Evolutionary conservation across 2,797 vertebrate genomes (phyloP).

Genomic region (Psittacula echo): DNA sequence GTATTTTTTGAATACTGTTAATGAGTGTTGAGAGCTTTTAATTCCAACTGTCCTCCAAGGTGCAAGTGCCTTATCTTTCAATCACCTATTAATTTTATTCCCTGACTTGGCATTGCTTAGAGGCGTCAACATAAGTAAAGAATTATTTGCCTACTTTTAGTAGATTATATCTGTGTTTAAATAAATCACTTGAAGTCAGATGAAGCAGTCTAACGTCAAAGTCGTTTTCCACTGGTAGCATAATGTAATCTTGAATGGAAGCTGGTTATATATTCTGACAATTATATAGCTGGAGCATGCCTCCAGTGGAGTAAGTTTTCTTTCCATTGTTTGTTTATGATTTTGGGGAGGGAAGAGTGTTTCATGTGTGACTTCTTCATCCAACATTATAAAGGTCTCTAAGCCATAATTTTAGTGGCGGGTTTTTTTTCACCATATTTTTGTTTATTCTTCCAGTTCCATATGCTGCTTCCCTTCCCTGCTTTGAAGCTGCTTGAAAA

Average conservation of each 20-base stretch:
- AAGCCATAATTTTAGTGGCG: not conserved
- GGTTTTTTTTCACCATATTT: not conserved
- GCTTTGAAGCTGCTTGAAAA: not conserved
- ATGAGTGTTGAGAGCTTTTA: conserved; percentile 20
- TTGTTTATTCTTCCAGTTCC: not conserved
- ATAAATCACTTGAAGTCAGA: conserved; percentile 33
- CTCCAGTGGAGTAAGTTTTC: not conserved
- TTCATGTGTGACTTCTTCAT: not conserved
- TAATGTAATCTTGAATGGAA: not conserved
- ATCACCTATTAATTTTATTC: not conserved
- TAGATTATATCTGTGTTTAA: conserved; percentile 48
- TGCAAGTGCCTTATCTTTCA: conserved; percentile 12
- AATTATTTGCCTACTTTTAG: conserved; percentile 39
- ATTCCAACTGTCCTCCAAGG: conserved; percentile 26
- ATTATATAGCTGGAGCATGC: not conserved
- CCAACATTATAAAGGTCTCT: not conserved
- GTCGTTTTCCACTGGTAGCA: not conserved
- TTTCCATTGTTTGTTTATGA: not conserved
- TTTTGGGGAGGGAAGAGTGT: not conserved
- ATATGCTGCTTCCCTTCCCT: not conserved
- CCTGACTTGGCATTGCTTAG: not conserved
- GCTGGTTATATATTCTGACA: not conserved
- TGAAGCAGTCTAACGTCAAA: not conserved
- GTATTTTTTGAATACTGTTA: not conserved
- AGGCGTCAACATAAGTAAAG: conserved; percentile 20